phyloP scores from a whole-genome alignment of 2,113 vertebrate genomes.

The Rissa tridactyla region DNA sequence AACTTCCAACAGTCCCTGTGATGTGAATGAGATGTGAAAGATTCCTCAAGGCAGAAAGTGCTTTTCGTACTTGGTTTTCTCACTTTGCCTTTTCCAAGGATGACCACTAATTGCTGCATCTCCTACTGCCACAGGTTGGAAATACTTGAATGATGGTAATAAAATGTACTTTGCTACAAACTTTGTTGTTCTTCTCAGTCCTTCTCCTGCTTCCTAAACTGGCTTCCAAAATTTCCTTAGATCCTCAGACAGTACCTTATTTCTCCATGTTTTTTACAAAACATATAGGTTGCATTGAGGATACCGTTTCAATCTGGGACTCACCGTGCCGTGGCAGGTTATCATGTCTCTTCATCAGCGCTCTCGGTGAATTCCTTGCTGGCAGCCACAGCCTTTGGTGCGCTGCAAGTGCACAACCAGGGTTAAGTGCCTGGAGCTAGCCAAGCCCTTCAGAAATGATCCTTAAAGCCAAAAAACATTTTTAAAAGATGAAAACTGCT shows the following conservation, averaged over 20 bases:
- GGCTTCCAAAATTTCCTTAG: not conserved
- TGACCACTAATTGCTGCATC: constrained; percentile 6
- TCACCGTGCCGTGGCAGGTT: not conserved
- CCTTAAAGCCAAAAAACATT: constrained; percentile 1
- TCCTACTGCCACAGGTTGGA: not conserved
- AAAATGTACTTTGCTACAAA: not conserved
- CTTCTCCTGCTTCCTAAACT: not conserved
- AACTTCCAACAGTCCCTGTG: not conserved
- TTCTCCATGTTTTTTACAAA: not conserved
- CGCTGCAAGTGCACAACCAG: not conserved
- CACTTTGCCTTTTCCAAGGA: not conserved
- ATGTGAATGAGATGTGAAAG: constrained; percentile 3
- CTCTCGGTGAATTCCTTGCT: not conserved
- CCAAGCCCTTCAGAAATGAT: constrained; percentile 27
- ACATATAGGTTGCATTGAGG: not conserved
- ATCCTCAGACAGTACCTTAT: not conserved
- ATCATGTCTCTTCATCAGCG: not conserved
- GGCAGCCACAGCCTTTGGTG: not conserved
- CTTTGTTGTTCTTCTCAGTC: not conserved
- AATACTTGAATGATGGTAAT: not conserved
- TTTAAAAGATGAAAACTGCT: constrained; percentile 6
- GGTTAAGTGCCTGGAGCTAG: constrained; percentile 54
- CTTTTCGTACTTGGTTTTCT: not conserved
- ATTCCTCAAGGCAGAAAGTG: constrained; percentile 9
- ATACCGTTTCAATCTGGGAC: not conserved